These are phyloP conservation scores for Psittacus erithacus DNA, from an alignment of 2,113 vertebrate species.

Conservation along the genomic window DNA sequence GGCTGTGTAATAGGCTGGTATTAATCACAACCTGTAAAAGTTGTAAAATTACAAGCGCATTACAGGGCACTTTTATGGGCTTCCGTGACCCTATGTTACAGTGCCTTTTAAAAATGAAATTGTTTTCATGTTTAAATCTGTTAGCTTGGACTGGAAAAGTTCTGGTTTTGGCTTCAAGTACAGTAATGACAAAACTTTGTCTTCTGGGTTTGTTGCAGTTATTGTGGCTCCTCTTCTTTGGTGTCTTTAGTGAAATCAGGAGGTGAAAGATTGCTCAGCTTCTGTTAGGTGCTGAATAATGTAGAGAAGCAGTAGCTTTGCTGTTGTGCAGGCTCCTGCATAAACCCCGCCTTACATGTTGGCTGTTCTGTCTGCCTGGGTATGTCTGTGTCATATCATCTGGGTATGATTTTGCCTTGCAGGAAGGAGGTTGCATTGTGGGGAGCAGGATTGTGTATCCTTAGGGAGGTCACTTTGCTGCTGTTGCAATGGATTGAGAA, in stretches of 20 bases:
- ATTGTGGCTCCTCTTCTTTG: background rate
- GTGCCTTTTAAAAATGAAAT: background rate
- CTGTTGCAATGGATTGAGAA: background rate
- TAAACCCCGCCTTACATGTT: accelerated
- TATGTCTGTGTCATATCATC: background rate
- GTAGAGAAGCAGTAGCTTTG: background rate
- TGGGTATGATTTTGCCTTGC: background rate
- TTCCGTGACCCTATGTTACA: background rate
- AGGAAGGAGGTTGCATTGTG: background rate
- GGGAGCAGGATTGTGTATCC: background rate
- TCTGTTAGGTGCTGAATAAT: background rate
- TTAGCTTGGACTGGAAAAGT: background rate
- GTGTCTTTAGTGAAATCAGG: background rate
- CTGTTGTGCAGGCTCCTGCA: background rate
- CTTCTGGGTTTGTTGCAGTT: background rate
- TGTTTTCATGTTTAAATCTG: background rate
- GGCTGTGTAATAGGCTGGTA: background rate
- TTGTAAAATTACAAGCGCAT: background rate
- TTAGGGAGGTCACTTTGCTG: background rate
- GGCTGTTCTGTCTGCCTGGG: background rate
- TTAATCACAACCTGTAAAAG: background rate
- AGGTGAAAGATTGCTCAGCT: background rate
- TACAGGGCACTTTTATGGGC: background rate
- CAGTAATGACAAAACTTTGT: background rate
- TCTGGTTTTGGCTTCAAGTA: background rate